phyloP scores from a whole-genome alignment of 2,888 invertebrate genomes.

The Nemoura dubitans region DNA sequence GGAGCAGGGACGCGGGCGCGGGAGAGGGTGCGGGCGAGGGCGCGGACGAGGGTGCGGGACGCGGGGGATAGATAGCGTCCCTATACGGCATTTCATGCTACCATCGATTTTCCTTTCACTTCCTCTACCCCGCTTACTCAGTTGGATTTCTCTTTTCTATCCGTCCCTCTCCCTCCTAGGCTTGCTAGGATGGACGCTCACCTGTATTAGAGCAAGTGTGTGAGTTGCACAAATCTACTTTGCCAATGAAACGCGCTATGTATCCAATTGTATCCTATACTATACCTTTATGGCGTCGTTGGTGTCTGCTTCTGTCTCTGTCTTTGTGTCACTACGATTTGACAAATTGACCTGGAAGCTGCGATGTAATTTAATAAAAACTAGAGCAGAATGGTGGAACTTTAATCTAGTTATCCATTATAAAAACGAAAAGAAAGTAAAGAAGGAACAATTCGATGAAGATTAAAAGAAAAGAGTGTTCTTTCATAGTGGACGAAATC shows the following conservation, averaged over 20 bases:
- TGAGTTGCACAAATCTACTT: conserved; percentile 8
- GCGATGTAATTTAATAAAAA: neutral
- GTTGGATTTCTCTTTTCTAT: neutral
- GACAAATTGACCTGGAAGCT: neutral
- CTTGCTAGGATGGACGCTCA: neutral
- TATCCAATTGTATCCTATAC: too few relatives aligned
- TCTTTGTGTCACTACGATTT: neutral
- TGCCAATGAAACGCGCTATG: neutral
- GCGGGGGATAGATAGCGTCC: conserved; percentile 34
- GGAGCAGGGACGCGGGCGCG: neutral
- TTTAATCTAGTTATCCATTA: neutral
- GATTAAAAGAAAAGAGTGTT: neutral
- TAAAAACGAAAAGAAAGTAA: neutral
- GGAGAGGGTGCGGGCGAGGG: neutral
- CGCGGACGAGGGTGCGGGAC: neutral
- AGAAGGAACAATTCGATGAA: neutral
- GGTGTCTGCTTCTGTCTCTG: neutral
- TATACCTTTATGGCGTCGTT: neutral
- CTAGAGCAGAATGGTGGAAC: neutral
- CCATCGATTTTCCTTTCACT: conserved; percentile 38
- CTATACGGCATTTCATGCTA: conserved; percentile 38
- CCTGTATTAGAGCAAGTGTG: conserved; percentile 3
- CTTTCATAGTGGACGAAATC: neutral
- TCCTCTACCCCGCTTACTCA: conserved; percentile 23
- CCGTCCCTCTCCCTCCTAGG: neutral